Conservation (phyloP, 2,888 invertebrate genomes). For the Margaritifera margaritifera region DNA sequence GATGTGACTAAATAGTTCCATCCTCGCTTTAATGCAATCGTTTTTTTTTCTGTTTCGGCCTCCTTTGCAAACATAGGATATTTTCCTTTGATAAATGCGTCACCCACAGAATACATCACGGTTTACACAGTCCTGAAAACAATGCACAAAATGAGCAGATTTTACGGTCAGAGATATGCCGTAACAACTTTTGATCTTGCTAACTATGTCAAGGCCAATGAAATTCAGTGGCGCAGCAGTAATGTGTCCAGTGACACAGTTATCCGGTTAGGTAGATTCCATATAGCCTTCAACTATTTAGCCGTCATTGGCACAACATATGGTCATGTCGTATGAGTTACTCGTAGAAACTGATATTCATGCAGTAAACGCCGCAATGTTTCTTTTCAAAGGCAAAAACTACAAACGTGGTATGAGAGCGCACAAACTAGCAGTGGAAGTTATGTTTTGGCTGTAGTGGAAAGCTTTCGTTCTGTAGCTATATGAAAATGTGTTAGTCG, state of each 20-base stretch:
- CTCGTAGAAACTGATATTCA: slow-evolving; percentile 3
- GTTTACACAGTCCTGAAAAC: slow-evolving; percentile 5
- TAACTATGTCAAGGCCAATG: slow-evolving; percentile 5
- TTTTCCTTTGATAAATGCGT: slow-evolving; percentile 4
- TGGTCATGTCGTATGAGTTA: not conserved
- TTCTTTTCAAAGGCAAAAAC: not conserved
- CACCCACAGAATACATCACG: slow-evolving; percentile 4
- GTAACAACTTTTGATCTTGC: slow-evolving; percentile 4
- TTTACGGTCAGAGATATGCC: not conserved
- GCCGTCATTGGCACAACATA: slow-evolving; percentile 2
- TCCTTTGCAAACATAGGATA: slow-evolving; percentile 1
- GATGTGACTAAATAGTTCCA: no score
- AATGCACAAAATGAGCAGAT: not conserved
- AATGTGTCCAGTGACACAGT: not conserved
- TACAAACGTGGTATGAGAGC: slow-evolving; percentile 6
- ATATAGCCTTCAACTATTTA: slow-evolving; percentile 2
- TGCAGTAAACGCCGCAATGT: not conserved
- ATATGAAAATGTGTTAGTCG: no score
- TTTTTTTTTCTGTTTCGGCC: not conserved
- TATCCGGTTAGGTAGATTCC: slow-evolving; percentile 5
- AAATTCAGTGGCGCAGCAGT: not conserved
- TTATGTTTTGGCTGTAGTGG: slow-evolving; percentile 1
- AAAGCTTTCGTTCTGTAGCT: not conserved
- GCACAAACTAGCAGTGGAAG: not conserved
- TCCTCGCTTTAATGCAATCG: no score